phyloP scores from a whole-genome alignment of 2,113 vertebrate species.

The Eulacestoma nigropectus region DNA sequence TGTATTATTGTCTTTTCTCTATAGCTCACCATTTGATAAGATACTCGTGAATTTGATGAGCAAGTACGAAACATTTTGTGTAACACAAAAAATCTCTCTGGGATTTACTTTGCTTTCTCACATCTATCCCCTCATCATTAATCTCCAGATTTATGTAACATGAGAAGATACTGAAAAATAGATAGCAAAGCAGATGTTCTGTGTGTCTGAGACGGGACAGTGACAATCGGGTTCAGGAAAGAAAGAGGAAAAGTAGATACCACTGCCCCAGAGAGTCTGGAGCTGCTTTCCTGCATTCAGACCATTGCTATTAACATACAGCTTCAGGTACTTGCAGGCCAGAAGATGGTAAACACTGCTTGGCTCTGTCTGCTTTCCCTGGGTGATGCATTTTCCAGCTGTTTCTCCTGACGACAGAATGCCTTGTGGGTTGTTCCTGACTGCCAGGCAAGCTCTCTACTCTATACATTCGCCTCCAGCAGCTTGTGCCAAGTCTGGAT shows the following conservation, averaged over 20 bases:
- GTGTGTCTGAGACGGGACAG: not conserved
- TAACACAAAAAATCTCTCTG: not conserved
- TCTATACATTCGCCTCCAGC: not conserved
- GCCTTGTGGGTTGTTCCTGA: not conserved
- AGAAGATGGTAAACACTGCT: not conserved
- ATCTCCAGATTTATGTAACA: not conserved
- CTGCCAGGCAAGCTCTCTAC: not conserved
- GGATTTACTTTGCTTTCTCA: not conserved
- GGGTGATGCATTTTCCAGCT: not conserved
- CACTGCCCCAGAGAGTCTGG: not conserved
- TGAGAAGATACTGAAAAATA: not conserved
- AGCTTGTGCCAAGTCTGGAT: not conserved
- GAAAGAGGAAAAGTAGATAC: not conserved
- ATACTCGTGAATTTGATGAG: not conserved
- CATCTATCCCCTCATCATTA: not conserved
- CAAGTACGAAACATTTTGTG: not conserved
- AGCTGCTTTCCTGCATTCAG: not conserved
- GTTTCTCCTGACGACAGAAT: not conserved
- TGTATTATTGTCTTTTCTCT: not conserved
- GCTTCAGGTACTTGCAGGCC: not conserved
- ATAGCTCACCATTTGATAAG: not conserved
- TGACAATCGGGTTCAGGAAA: not conserved
- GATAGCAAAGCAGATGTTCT: not conserved
- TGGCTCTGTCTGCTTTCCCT: not conserved
- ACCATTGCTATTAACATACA: not conserved